phyloP scores from a whole-genome alignment of 2,797 vertebrate species.

The Centroberyx gerrardi region DNA sequence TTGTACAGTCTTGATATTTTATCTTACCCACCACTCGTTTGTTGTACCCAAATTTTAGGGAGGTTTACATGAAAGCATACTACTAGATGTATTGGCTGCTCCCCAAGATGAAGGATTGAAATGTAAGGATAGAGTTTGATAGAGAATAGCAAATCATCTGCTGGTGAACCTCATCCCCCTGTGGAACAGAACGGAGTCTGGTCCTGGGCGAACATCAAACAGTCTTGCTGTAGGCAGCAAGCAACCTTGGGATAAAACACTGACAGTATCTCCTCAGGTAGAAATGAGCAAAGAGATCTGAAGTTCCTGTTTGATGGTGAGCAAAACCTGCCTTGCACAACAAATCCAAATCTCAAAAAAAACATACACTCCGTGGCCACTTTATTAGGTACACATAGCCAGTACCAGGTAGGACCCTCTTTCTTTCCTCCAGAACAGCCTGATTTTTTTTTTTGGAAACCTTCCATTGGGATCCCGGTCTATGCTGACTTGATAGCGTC shows the following conservation, averaged over 20 bases:
- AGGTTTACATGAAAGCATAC: constrained; percentile 38
- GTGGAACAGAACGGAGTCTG: constrained; percentile 65
- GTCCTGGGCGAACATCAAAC: constrained; percentile 81
- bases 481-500: constrained; percentile 41
- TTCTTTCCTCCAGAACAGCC: too few relatives aligned
- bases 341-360: constrained; percentile 38
- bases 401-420: background rate
- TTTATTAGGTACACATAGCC: constrained; percentile 19
- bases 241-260: constrained; percentile 72
- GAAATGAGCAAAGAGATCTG: constrained; percentile 55
- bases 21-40: constrained; percentile 16
- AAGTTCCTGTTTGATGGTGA: constrained; percentile 66
- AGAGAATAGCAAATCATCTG: constrained; percentile 78
- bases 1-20: constrained; percentile 19
- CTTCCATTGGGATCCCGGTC: too few relatives aligned
- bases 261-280: constrained; percentile 64
- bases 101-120: constrained; percentile 39
- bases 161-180: constrained; percentile 70
- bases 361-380: background rate
- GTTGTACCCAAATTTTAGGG: constrained; percentile 1
- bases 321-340: constrained; percentile 44
- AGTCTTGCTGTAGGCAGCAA: constrained; percentile 66
- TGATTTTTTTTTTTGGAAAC: too few relatives aligned
- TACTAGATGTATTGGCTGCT: constrained; percentile 22
- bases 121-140: constrained; percentile 63